Conservation (phyloP, 1,140 invertebrate species). For the Phenacoccus solenopsis region DNA sequence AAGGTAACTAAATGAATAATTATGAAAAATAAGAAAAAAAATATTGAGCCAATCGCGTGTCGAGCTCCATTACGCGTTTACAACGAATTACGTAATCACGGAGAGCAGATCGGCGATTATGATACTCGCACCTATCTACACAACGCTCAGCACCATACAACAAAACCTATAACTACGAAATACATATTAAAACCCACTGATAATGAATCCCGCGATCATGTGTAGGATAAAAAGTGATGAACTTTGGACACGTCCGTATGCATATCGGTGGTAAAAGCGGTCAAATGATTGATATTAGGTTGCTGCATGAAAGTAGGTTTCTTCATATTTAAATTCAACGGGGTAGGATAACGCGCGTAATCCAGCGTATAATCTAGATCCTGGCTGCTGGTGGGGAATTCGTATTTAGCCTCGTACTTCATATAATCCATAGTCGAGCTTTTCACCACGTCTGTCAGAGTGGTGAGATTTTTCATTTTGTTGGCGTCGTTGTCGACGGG, state of each 20-base stretch:
- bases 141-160: too few relatives aligned
- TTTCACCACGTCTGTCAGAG: background rate
- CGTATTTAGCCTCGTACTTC: conserved; percentile 8
- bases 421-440: background rate
- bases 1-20: too few relatives aligned
- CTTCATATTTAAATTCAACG: background rate
- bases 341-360: background rate
- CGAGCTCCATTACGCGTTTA: too few relatives aligned
- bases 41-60: too few relatives aligned
- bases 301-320: background rate
- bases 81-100: too few relatives aligned
- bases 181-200: background rate
- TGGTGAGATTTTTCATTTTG: background rate
- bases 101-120: too few relatives aligned
- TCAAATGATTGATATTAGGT: conserved; percentile 10
- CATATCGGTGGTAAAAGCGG: background rate
- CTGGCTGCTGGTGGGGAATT: background rate
- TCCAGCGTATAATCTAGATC: background rate
- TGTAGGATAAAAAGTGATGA: conserved; percentile 7
- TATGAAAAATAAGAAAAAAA: too few relatives aligned
- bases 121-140: too few relatives aligned
- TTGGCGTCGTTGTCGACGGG: background rate
- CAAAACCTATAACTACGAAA: too few relatives aligned
- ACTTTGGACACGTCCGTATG: conserved; percentile 5
- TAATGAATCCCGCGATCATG: background rate